Evolutionary conservation across 2,113 vertebrate genomes (phyloP).

Genomic region (Nibea albiflora): DNA sequence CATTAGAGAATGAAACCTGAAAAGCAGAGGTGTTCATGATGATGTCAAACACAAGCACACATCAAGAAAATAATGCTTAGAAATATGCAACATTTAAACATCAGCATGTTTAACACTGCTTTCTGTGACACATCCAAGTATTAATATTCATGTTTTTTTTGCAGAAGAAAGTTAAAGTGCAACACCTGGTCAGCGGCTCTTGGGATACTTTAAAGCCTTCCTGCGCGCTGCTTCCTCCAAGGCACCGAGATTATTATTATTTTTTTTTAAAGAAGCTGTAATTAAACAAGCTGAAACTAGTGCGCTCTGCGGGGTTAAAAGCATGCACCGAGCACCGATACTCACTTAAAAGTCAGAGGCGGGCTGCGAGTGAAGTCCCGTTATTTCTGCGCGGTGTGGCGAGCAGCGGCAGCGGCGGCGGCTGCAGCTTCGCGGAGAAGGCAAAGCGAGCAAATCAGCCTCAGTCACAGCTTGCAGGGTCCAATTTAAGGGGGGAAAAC

Average conservation of each 20-base stretch:
- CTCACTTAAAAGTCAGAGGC: slow-evolving; percentile 54
- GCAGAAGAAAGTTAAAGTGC: slow-evolving; percentile 60
- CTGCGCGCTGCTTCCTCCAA: neutral
- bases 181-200: slow-evolving; percentile 60
- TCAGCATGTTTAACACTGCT: too few relatives aligned
- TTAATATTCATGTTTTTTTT: neutral
- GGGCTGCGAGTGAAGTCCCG: slow-evolving; percentile 35
- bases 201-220: slow-evolving; percentile 36
- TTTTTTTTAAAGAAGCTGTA: neutral
- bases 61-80: rapidly evolving
- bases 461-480: slow-evolving; percentile 28
- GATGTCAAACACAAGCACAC: neutral
- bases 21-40: neutral
- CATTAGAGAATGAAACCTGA: neutral
- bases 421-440: slow-evolving; percentile 18
- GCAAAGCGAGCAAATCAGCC: neutral
- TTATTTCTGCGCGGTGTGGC: slow-evolving; percentile 33
- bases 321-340: slow-evolving; percentile 5
- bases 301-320: neutral
- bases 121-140: neutral
- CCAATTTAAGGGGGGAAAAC: slow-evolving; percentile 10
- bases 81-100: neutral
- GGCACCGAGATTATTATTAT: slow-evolving; percentile 7
- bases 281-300: slow-evolving; percentile 19
- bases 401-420: slow-evolving; percentile 9